These are phyloP conservation scores for Suricata suricatta DNA, from an alignment of 2,113 vertebrate genomes.

Conservation along the genomic window DNA sequence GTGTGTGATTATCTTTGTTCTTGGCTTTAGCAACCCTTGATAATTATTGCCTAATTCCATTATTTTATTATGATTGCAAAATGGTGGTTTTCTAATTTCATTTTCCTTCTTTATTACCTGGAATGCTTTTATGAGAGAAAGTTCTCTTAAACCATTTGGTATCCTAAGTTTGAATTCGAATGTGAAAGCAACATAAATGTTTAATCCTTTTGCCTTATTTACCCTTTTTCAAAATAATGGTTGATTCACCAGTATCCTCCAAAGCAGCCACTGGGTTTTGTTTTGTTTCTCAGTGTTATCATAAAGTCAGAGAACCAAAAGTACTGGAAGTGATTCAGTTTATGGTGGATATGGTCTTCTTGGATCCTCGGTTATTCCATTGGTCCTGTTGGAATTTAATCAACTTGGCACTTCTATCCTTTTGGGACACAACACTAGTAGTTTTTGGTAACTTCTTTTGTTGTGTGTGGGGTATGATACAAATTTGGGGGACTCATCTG, in stretches of 20 bases:
- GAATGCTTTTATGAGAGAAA: background rate
- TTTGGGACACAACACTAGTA: background rate
- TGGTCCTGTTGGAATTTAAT: background rate
- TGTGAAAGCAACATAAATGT: background rate
- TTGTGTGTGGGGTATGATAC: background rate
- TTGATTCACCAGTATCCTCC: background rate
- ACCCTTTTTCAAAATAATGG: constrained; percentile 1
- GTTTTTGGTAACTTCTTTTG: background rate
- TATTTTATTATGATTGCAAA: background rate
- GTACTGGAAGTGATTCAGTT: background rate
- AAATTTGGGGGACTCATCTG: background rate
- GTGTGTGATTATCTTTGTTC: background rate
- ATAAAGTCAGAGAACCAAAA: background rate
- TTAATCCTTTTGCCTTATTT: background rate
- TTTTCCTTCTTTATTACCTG: constrained; percentile 3
- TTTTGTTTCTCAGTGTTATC: background rate
- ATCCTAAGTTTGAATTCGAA: background rate
- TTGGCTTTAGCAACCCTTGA: background rate
- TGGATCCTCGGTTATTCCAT: background rate
- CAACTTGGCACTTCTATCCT: background rate
- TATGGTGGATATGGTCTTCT: background rate
- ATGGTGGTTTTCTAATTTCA: constrained; percentile 13
- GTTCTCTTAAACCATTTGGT: background rate
- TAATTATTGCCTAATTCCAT: background rate
- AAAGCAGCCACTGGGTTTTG: background rate